These are phyloP conservation scores for Scatophagus argus DNA, from an alignment of 2,113 vertebrate species.

Conservation along the genomic window DNA sequence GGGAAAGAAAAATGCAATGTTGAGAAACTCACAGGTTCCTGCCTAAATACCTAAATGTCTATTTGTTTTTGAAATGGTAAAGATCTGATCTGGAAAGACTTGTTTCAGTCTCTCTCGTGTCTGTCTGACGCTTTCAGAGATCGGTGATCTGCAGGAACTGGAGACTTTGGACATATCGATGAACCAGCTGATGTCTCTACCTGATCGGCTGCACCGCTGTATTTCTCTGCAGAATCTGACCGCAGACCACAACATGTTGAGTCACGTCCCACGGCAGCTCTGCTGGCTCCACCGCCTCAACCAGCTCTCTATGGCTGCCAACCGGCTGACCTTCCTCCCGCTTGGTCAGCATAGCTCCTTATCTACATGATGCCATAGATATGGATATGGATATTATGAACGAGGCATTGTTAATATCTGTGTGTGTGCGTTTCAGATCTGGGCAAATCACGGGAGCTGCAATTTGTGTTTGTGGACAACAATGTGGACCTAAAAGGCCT, in stretches of 20 bases:
- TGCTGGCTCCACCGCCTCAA: conserved; percentile 95
- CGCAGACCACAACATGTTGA: conserved; percentile 91
- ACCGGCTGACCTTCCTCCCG: conserved; percentile 91
- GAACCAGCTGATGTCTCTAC: conserved; percentile 90
- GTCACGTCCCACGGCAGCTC: conserved; percentile 91
- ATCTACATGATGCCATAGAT: background rate
- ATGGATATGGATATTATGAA: background rate
- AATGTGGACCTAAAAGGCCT: conserved; percentile 92
- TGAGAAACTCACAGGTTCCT: background rate
- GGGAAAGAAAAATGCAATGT: background rate
- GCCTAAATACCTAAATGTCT: background rate
- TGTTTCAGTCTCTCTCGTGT: background rate
- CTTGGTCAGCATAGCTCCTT: conserved; percentile 60
- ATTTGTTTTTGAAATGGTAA: background rate
- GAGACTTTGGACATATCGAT: conserved; percentile 94
- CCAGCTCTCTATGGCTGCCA: conserved; percentile 96
- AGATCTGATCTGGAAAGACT: background rate
- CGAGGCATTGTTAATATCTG: background rate
- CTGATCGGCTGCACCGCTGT: conserved; percentile 92
- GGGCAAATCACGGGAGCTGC: conserved; percentile 94
- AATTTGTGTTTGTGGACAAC: conserved; percentile 98
- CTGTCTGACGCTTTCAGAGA: conserved; percentile 83
- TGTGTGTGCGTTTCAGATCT: conserved; percentile 86
- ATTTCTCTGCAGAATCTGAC: conserved; percentile 94
- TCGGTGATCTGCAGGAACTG: conserved; percentile 93